Conservation (phyloP, 2,797 vertebrate species). For the Peromyscus attwateri region DNA sequence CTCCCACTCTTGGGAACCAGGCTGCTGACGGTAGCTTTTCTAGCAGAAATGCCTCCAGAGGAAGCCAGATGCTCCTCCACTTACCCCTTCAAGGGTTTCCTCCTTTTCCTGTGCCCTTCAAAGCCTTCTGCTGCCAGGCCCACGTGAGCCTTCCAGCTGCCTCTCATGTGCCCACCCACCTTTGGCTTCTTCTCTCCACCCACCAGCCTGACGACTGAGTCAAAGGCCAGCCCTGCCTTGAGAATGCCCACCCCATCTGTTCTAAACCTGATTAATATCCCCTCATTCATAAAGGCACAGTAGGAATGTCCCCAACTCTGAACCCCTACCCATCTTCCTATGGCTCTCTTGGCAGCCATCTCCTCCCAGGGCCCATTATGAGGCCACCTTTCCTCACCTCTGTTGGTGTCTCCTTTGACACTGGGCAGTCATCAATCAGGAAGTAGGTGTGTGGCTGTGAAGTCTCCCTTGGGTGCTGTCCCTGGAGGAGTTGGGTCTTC, state of each 20-base stretch:
- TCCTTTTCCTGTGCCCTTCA: neutral
- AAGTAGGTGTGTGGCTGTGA: no score
- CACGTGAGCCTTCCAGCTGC: neutral
- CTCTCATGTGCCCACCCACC: fast-evolving
- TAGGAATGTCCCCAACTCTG: neutral
- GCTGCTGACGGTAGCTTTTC: neutral
- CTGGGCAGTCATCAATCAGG: neutral
- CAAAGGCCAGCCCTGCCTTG: neutral
- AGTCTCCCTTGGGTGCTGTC: no score
- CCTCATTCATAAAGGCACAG: neutral
- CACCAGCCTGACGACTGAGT: neutral
- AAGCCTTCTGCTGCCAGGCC: neutral
- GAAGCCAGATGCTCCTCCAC: neutral
- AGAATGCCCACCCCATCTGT: neutral
- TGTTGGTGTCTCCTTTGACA: neutral
- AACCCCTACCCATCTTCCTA: neutral
- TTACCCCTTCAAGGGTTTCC: neutral
- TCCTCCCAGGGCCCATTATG: neutral
- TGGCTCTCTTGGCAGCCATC: neutral
- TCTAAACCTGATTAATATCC: neutral
- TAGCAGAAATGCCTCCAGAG: neutral
- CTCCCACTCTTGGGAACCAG: neutral
- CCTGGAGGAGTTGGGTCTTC: neutral
- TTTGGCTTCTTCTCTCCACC: neutral
- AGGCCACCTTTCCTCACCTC: neutral